Base-by-base conservation (phyloP, 2,888 invertebrate species). In the Doris montereyensis region DNA sequence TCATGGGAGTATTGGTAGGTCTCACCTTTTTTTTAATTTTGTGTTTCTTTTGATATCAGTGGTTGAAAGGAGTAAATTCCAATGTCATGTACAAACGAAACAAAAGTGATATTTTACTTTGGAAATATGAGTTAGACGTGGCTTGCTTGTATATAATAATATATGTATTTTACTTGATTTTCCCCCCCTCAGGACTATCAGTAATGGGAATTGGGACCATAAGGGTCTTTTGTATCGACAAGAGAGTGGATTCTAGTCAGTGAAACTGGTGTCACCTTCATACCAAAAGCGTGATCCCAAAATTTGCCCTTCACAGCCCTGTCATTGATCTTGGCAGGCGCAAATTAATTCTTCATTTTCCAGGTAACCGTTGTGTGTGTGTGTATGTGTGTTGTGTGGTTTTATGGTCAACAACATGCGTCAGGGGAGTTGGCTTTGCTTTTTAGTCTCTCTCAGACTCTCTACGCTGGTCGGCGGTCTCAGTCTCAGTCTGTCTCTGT, bases 191-290 rank as follows among this genome's bases (percentile, higher is more conserved):
- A n/a, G n/a, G 95, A 92, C 93, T 95, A 32, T 87, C 88, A 17
- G 84, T n/a, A 93, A 5, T 98, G 98, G 97, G 92, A 93, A 80
- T 91, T 98, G 77, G 95, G 94, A 13, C 86, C 91, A n/a, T 0
- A 94, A 94, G 86, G 98, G 98, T 0, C 93, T 99, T 41, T 93
- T 95, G 87, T 97, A 95, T 90, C n/a, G n/a, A 98, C 99, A 91
- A 93, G 98, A 84, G 94, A 95, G 88, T 99, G 97, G 97, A 97
- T 98, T 96, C 95, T 99, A 81, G 94, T 97, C 5, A 95, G 95
- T 86, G 93, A 94, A 8, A 93, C 94, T 87, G 97, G 97, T 21
- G 94, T 95, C 81, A 95, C 96, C 81, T 92, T 98, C 76, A 97
- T n/a, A 97, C 1, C 97, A 98, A 91, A 98, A 98, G 91, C 94